A percentile compares a stretch with the other conserved stretches of the same genome.
Evolutionary conservation across 2,797 vertebrate species (phyloP).

Genomic region (Hoplostethus atlanticus): DNA sequence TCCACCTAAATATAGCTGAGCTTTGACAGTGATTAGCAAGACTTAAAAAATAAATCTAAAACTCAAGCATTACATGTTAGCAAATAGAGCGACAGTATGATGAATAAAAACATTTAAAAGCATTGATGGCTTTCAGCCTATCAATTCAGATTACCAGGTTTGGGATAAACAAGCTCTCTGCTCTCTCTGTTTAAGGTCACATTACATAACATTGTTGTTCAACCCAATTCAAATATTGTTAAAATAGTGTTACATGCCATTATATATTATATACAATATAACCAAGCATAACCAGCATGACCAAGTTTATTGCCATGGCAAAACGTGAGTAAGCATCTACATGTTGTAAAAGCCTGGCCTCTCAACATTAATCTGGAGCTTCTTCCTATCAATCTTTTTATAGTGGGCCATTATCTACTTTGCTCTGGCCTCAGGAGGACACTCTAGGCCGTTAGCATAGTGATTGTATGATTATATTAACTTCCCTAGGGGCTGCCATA

Average conservation of each 20-base stretch:
- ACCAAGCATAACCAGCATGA: background rate
- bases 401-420: conserved; percentile 8
- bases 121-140: too few relatives aligned
- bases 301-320: background rate
- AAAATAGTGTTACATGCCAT: background rate
- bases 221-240: background rate
- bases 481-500: background rate
- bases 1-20: too few relatives aligned
- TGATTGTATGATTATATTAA: conserved; percentile 8
- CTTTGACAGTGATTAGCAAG: too few relatives aligned
- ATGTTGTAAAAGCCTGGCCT: background rate
- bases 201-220: background rate
- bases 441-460: conserved; percentile 4
- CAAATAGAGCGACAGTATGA: too few relatives aligned
- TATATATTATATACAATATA: background rate
- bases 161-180: background rate
- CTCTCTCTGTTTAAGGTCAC: background rate
- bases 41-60: too few relatives aligned
- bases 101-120: too few relatives aligned
- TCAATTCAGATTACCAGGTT: too few relatives aligned
- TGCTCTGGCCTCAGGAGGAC: background rate
- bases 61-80: too few relatives aligned
- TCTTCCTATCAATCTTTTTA: conserved; percentile 6
- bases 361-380: background rate
- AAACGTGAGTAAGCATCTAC: background rate